A percentile compares a stretch with the other conserved stretches of the same genome.
Conservation (phyloP, 64 coral and sea anemone genomes). For the Anthopleura sola region DNA sequence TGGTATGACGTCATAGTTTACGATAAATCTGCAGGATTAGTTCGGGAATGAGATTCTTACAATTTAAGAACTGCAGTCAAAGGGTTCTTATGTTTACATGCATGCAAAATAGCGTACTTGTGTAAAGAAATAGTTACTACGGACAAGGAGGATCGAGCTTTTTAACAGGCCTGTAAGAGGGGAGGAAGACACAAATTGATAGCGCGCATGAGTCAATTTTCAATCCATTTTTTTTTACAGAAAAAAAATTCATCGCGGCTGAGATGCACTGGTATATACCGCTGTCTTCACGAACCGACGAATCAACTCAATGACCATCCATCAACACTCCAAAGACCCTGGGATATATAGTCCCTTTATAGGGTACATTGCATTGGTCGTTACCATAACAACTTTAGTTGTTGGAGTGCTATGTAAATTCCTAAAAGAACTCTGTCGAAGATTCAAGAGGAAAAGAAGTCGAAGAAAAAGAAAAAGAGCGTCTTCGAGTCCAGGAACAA, state of each 20-base stretch:
- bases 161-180: no score
- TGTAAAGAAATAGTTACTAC: no score
- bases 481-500: background rate
- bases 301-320: constrained; percentile 6
- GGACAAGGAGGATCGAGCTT: no score
- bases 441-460: constrained; percentile 3
- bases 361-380: background rate
- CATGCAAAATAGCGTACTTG: no score
- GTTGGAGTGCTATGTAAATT: constrained; percentile 21
- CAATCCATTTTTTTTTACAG: background rate
- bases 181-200: background rate
- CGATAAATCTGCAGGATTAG: background rate
- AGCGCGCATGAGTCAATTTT: background rate
- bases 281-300: background rate
- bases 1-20: background rate
- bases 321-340: background rate
- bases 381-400: constrained; percentile 16
- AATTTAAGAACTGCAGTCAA: background rate
- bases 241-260: background rate
- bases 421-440: constrained; percentile 20
- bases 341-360: constrained; percentile 1
- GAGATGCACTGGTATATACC: background rate
- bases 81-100: no score
- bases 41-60: background rate
- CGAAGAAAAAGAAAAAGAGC: background rate